These are phyloP conservation scores for Tenthredo amoena DNA, from an alignment of 2,888 invertebrate genomes.

Conservation along the genomic window DNA sequence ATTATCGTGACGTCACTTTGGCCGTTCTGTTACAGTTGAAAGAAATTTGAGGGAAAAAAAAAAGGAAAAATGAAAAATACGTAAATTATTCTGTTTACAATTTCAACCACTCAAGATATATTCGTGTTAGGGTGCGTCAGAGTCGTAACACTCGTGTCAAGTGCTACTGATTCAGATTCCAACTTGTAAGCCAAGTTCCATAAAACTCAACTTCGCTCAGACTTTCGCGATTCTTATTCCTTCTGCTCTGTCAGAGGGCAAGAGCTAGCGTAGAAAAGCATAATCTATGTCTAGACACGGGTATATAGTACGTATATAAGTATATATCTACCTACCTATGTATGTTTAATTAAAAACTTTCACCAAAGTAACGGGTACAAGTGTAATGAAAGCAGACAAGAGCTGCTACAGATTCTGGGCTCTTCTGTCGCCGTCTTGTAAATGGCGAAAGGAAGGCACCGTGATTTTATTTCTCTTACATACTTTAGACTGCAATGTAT, in stretches of 20 bases:
- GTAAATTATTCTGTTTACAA: slow-evolving; percentile 25
- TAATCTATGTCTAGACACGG: slow-evolving; percentile 18
- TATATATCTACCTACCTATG: background rate
- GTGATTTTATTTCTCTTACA: slow-evolving; percentile 31
- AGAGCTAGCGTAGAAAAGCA: slow-evolving; percentile 14
- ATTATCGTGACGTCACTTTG: background rate
- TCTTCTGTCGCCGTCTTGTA: slow-evolving; percentile 1
- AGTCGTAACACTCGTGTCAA: slow-evolving; percentile 19
- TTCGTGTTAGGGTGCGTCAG: slow-evolving; percentile 14
- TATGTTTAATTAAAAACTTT: slow-evolving; percentile 49
- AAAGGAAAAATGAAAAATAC: background rate
- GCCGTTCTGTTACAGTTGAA: background rate
- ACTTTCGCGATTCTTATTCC: slow-evolving; percentile 37
- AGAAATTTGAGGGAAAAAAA: background rate
- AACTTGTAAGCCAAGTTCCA: slow-evolving; percentile 32
- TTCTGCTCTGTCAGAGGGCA: background rate
- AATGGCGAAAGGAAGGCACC: slow-evolving; percentile 7
- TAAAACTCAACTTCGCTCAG: slow-evolving; percentile 9
- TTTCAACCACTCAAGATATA: slow-evolving; percentile 20
- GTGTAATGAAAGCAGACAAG: slow-evolving; percentile 17
- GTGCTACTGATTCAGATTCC: slow-evolving; percentile 29
- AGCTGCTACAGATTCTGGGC: slow-evolving; percentile 4
- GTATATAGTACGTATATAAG: background rate
- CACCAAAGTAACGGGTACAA: slow-evolving; percentile 22
- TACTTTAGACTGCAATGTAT: background rate